Evolutionary conservation across 2,113 vertebrate genomes (phyloP).

Genomic region (Daphoenositta chrysoptera): DNA sequence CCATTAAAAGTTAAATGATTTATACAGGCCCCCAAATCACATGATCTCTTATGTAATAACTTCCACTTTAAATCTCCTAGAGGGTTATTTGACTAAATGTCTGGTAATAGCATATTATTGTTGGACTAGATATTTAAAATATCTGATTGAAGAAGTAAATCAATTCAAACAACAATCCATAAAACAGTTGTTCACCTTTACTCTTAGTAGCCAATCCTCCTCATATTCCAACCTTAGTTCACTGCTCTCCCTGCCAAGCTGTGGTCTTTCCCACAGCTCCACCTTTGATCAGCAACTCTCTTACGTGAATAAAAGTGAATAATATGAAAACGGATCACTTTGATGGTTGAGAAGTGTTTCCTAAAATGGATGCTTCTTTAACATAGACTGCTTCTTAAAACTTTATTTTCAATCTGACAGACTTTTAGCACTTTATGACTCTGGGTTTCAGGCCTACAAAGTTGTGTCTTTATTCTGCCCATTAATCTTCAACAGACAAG

Average conservation of each 20-base stretch:
- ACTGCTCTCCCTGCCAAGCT: not conserved
- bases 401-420: not conserved
- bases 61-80: not conserved
- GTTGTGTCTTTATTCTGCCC: not conserved
- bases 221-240: not conserved
- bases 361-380: not conserved
- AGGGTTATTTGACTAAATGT: not conserved
- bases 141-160: not conserved
- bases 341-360: not conserved
- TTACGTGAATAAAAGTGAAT: not conserved
- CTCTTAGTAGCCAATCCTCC: not conserved
- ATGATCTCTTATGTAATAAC: not conserved
- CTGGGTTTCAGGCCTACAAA: not conserved
- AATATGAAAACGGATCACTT: not conserved
- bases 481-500: not conserved
- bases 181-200: not conserved
- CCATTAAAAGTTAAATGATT: rapidly evolving
- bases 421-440: not conserved
- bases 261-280: not conserved
- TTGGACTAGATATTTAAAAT: not conserved
- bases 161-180: not conserved
- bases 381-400: not conserved
- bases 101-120: not conserved
- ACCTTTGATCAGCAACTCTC: not conserved
- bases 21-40: not conserved